Percentiles rank a stretch among this genome's conserved stretches.
These are phyloP conservation scores for Lordiphosa fenestrarum DNA, from an alignment of 2,888 invertebrate species.

Conservation along the genomic window DNA sequence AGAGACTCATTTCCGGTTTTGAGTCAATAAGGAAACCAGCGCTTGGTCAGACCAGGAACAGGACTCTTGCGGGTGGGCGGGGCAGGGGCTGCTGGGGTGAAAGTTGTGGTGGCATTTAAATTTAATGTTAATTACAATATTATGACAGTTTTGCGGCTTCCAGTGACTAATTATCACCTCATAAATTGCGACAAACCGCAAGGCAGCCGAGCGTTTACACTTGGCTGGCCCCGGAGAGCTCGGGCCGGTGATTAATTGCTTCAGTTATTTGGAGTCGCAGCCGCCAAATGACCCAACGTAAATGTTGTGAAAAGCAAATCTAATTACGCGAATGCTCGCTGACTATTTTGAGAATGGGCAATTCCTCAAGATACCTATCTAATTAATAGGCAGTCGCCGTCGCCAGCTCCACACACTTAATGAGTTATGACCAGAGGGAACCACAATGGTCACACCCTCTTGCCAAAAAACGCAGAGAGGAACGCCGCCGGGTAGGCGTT, in stretches of 20 bases:
- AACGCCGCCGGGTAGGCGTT: slow-evolving; percentile 59
- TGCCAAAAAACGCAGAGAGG: slow-evolving; percentile 50
- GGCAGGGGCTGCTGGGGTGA: slow-evolving; percentile 27
- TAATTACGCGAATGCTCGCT: slow-evolving; percentile 79
- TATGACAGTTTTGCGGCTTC: slow-evolving; percentile 71
- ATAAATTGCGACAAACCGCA: slow-evolving; percentile 76
- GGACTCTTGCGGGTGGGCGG: slow-evolving; percentile 1
- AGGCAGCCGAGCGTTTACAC: slow-evolving; percentile 42
- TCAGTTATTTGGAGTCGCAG: slow-evolving; percentile 67
- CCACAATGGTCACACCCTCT: slow-evolving; percentile 48
- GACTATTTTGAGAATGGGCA: slow-evolving; percentile 79
- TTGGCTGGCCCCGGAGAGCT: slow-evolving; percentile 24
- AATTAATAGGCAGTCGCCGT: slow-evolving; percentile 74
- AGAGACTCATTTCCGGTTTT: slow-evolving; percentile 63
- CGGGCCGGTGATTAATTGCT: slow-evolving; percentile 61
- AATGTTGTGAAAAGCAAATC: slow-evolving; percentile 79
- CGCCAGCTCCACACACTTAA: slow-evolving; percentile 52
- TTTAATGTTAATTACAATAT: slow-evolving; percentile 75
- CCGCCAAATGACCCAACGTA: slow-evolving; percentile 70
- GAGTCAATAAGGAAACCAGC: slow-evolving; percentile 57
- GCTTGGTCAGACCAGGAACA: slow-evolving; percentile 31
- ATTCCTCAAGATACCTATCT: slow-evolving; percentile 81
- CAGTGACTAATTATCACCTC: slow-evolving; percentile 76
- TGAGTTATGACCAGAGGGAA: slow-evolving; percentile 68
- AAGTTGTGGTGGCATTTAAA: slow-evolving; percentile 51